Conservation (phyloP, 1,140 invertebrate species). For the Periplaneta americana region DNA sequence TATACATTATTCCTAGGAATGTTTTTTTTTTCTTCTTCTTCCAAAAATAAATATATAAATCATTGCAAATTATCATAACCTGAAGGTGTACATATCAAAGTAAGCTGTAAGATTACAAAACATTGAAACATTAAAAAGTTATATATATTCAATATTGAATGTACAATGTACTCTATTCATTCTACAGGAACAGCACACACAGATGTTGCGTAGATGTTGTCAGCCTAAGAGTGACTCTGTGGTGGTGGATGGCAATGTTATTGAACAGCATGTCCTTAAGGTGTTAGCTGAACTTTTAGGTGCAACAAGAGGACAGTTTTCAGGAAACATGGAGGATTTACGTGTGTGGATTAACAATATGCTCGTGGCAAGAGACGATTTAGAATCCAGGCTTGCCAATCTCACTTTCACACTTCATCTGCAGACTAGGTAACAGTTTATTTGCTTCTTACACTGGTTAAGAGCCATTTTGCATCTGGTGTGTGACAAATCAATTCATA, state of each 20-base stretch:
- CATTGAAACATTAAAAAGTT: too few species aligned
- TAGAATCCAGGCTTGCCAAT: slow-evolving; percentile 36
- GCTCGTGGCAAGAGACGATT: slow-evolving; percentile 41
- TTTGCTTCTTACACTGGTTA: too few species aligned
- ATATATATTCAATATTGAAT: too few species aligned
- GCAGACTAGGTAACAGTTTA: not conserved
- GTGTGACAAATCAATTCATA: too few species aligned
- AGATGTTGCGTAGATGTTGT: slow-evolving; percentile 30
- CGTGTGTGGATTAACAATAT: slow-evolving; percentile 39
- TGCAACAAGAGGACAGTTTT: slow-evolving; percentile 2
- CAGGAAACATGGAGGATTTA: slow-evolving; percentile 36
- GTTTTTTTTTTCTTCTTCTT: too few species aligned
- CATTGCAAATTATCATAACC: too few species aligned
- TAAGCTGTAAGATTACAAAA: too few species aligned
- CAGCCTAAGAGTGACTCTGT: slow-evolving; percentile 26
- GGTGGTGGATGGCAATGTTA: slow-evolving; percentile 23
- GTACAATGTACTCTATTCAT: not conserved
- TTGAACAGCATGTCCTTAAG: slow-evolving; percentile 30
- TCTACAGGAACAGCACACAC: slow-evolving; percentile 28
- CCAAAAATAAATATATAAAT: too few species aligned
- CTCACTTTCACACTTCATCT: slow-evolving; percentile 34
- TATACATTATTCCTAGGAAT: too few species aligned
- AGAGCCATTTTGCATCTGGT: too few species aligned
- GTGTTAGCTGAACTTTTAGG: slow-evolving; percentile 32
- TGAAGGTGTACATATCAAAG: too few species aligned